phyloP scores from a whole-genome alignment of 1,140 invertebrate genomes.

The Paraescarpia echinospica region DNA sequence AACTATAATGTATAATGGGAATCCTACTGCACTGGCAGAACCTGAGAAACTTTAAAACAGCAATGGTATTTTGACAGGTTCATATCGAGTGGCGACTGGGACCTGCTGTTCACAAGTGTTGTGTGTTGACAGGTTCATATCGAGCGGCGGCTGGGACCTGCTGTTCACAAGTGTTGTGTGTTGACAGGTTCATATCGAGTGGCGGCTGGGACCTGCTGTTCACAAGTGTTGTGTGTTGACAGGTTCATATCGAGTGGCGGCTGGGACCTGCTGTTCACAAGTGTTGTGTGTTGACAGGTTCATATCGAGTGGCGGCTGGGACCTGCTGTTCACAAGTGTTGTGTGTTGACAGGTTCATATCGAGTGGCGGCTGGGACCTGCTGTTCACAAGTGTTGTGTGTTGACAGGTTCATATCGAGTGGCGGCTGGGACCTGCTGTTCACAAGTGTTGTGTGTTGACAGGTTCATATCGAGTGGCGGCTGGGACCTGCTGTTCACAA shows the following conservation, averaged over 20 bases:
- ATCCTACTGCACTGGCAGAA: too few species aligned
- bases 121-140: slow-evolving; percentile 65
- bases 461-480: slow-evolving; percentile 76
- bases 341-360: neutral
- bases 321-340: slow-evolving; percentile 62
- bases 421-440: neutral
- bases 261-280: neutral
- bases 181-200: slow-evolving; percentile 74
- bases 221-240: neutral
- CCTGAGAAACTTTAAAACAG: too few species aligned
- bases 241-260: too few species aligned
- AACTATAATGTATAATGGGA: too few species aligned
- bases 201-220: slow-evolving; percentile 64
- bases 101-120: too few species aligned
- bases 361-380: too few species aligned
- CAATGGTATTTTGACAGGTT: too few species aligned
- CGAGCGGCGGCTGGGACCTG: neutral
- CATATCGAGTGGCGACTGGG: neutral
- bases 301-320: neutral
- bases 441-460: slow-evolving; percentile 35
- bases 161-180: neutral
- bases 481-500: slow-evolving; percentile 71
- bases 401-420: neutral
- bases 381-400: slow-evolving; percentile 16
- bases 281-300: neutral